Conservation (phyloP, 2,797 vertebrate species). For the Loriculus beryllinus region DNA sequence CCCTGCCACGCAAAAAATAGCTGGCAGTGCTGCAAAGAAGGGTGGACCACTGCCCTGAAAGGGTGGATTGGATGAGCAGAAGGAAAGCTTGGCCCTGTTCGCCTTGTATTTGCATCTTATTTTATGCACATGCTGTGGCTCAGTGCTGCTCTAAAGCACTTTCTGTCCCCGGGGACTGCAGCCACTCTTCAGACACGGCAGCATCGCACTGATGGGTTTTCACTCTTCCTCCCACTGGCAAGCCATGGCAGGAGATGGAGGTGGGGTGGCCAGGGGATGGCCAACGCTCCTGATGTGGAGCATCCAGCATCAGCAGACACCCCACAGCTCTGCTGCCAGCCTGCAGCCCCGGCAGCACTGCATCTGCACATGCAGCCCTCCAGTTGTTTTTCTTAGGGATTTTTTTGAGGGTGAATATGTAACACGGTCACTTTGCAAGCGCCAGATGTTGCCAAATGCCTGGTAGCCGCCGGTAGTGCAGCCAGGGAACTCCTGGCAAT, state of each 20-base stretch:
- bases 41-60: background rate
- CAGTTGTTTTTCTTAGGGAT: fast-evolving
- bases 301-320: fast-evolving
- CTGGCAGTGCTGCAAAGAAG: background rate
- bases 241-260: fast-evolving
- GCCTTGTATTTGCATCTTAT: background rate
- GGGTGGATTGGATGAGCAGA: background rate
- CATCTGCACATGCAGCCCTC: background rate
- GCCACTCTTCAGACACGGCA: background rate
- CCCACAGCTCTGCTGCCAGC: background rate
- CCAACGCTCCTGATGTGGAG: fast-evolving
- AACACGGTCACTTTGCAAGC: background rate
- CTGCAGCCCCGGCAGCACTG: background rate
- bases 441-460: background rate
- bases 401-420: fast-evolving
- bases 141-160: fast-evolving
- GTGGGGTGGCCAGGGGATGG: background rate
- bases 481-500: background rate
- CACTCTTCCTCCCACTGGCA: fast-evolving
- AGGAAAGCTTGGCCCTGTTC: background rate
- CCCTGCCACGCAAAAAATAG: background rate
- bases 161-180: background rate
- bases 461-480: fast-evolving
- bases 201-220: background rate
- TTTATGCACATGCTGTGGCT: background rate